Base-by-base conservation (phyloP, 2,797 vertebrate genomes). In the Takifugu ocellatus region DNA sequence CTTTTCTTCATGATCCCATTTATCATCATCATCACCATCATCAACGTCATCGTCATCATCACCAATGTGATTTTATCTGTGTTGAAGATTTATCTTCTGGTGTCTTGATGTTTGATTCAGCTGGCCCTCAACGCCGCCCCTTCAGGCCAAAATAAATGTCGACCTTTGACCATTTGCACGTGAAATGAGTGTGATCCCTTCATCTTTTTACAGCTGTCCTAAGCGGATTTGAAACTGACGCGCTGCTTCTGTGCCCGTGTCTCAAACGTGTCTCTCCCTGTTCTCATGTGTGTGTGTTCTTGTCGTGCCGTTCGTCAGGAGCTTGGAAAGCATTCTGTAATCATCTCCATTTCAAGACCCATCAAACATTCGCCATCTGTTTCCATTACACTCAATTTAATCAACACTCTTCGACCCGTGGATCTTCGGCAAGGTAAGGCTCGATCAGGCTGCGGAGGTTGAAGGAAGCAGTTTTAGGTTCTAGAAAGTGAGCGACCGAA, bases 371-470 rank as follows among this genome's bases (percentile, higher is more conserved):
- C 25, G 42, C 27, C 75, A 53, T 70, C 48, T 61, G 59, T 81
- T 76, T 65, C 43, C 70, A 77, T 74, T 59, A 0, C 59, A 56
- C 75, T 75, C 68, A 75, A 73, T 77, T 62, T 54, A 66, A 79
- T 60, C 59, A n/a, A 47, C 77, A 79, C 69, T 25, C 67, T 69
- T 61, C 70, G 54, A 56, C 71, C 64, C 56, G 44, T 57, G 78
- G 78, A 79, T 61, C 78, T 55, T 49, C 68, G 1, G 67, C n/a
- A 77, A 90, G 87, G 86, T 90, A 87, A 89, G 87, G 72, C 36
- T 39, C 36, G 36, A 39, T 39, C 36, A 10, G 36, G 36, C 54
- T 45, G n/a, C 29, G 50, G 31, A 31, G 36, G 24, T 56, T 50
- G 14, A 33, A 49, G 21, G 29, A 16, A 16, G 2, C 25, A 45